phyloP scores from a whole-genome alignment of 1,140 invertebrate genomes.

The Nasonia vitripennis region DNA sequence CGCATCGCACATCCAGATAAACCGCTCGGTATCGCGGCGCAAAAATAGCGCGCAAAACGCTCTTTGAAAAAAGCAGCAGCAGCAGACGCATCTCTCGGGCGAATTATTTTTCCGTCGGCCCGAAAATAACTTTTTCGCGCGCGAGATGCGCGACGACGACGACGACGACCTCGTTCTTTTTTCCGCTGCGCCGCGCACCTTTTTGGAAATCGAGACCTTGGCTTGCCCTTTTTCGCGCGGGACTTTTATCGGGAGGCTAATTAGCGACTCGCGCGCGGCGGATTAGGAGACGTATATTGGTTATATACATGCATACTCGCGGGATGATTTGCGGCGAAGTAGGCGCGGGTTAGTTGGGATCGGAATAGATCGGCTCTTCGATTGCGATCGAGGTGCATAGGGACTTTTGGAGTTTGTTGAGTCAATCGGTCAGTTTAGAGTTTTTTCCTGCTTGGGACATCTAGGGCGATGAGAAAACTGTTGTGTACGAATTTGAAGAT shows the following conservation, averaged over 20 bases:
- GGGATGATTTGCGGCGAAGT: too few species aligned
- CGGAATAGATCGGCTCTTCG: too few species aligned
- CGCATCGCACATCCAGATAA: background rate
- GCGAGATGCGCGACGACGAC: background rate
- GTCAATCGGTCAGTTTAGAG: too few species aligned
- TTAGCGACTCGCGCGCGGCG: background rate
- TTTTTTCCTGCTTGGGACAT: too few species aligned
- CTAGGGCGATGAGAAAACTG: too few species aligned
- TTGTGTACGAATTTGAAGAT: too few species aligned
- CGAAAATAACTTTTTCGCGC: slow-evolving; percentile 38
- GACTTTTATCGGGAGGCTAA: background rate
- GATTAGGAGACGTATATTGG: background rate
- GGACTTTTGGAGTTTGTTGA: too few species aligned
- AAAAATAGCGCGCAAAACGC: background rate
- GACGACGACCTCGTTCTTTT: slow-evolving; percentile 44
- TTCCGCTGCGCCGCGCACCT: background rate
- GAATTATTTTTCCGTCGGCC: slow-evolving; percentile 15
- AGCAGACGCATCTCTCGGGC: background rate
- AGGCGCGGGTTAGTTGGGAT: too few species aligned
- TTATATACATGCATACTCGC: too few species aligned
- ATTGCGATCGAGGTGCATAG: too few species aligned
- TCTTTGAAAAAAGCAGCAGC: background rate
- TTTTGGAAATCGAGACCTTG: slow-evolving; percentile 18
- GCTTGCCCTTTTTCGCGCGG: background rate
- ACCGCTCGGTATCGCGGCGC: background rate